Evolutionary conservation across 2,888 invertebrate species (phyloP).

Genomic region (Ennomos fuscantarius): DNA sequence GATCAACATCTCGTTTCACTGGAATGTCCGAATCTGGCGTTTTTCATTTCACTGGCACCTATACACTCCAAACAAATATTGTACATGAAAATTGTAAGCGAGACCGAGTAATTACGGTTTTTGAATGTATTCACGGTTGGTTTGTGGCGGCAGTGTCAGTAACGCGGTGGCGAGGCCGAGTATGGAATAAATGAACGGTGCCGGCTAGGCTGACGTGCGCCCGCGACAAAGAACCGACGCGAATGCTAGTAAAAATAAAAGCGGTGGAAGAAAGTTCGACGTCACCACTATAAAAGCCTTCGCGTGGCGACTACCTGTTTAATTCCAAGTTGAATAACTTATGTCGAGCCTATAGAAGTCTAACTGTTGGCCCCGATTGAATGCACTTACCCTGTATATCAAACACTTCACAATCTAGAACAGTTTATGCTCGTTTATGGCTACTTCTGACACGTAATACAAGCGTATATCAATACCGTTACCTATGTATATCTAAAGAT

Average conservation of each 20-base stretch:
- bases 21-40: slow-evolving; percentile 49
- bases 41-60: slow-evolving; percentile 45
- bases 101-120: slow-evolving; percentile 52
- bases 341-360: slow-evolving; percentile 57
- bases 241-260: slow-evolving; percentile 70
- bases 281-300: slow-evolving; percentile 73
- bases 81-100: slow-evolving; percentile 48
- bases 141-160: slow-evolving; percentile 52
- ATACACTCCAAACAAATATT: slow-evolving; percentile 43
- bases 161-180: slow-evolving; percentile 48
- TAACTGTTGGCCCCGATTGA: slow-evolving; percentile 57
- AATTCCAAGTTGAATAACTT: slow-evolving; percentile 63
- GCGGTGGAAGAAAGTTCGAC: slow-evolving; percentile 76
- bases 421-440: slow-evolving; percentile 19
- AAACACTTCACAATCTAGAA: slow-evolving; percentile 27
- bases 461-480: too few relatives aligned
- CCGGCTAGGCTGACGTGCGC: slow-evolving; percentile 60
- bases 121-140: slow-evolving; percentile 67
- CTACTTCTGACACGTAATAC: slow-evolving; percentile 17
- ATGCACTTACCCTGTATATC: slow-evolving; percentile 19
- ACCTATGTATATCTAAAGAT: too few relatives aligned
- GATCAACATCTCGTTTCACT: slow-evolving; percentile 67
- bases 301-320: slow-evolving; percentile 63
- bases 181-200: slow-evolving; percentile 37
- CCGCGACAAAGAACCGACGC: slow-evolving; percentile 62